phyloP scores from a whole-genome alignment of 2,113 vertebrate genomes.

The Geococcyx californianus region DNA sequence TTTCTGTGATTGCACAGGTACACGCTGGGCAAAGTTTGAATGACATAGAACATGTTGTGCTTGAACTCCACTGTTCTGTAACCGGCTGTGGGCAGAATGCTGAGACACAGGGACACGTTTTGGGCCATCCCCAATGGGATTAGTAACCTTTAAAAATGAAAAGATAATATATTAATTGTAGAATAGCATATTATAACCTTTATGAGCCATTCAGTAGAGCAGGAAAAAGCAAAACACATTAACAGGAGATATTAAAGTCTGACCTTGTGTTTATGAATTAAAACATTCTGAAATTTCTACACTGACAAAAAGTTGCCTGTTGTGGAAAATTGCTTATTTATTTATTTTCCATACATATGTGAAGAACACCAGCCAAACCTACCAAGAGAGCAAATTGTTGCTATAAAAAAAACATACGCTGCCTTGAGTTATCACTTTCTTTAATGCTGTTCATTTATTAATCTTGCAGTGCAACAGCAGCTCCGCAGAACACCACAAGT shows the following conservation, averaged over 20 bases:
- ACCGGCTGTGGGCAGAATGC: conserved; percentile 40
- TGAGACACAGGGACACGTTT: conserved; percentile 80
- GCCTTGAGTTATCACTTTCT: not conserved
- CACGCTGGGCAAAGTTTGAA: conserved; percentile 81
- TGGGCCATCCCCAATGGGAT: conserved; percentile 65
- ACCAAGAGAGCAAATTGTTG: not conserved
- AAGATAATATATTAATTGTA: fast-evolving
- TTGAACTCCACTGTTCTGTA: conserved; percentile 24
- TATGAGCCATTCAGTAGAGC: fast-evolving
- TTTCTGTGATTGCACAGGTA: conserved; percentile 70
- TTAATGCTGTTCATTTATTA: not conserved
- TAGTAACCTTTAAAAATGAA: conserved; percentile 57
- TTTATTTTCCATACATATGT: not conserved
- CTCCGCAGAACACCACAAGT: not conserved
- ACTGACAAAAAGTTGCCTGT: not conserved
- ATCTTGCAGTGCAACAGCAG: not conserved
- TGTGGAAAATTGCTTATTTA: not conserved
- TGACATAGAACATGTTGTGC: conserved; percentile 78
- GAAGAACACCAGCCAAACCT: not conserved
- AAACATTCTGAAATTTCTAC: not conserved
- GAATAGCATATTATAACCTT: fast-evolving
- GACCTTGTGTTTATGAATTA: not conserved
- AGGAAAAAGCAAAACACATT: not conserved
- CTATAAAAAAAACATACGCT: not conserved
- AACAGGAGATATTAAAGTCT: not conserved